phyloP scores from a whole-genome alignment of 2,888 invertebrate genomes.

The Ectemnius continuus region DNA sequence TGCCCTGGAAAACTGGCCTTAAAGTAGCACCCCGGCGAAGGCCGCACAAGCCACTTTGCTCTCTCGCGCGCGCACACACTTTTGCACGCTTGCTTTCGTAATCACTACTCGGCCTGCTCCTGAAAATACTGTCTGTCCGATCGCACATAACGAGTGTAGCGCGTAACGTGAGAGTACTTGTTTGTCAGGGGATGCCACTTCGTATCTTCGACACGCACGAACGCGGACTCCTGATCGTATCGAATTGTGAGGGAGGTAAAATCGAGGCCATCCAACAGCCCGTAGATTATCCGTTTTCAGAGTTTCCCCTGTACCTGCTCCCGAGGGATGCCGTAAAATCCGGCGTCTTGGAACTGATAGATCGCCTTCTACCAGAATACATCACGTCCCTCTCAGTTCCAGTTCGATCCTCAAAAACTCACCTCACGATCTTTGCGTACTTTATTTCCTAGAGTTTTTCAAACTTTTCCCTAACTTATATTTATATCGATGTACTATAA shows the following conservation, averaged over 20 bases:
- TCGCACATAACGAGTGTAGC: no score
- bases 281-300: conserved; percentile 38
- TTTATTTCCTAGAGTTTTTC: conserved; percentile 2
- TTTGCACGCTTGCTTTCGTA: no score
- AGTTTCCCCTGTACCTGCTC: conserved; percentile 38
- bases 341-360: conserved; percentile 43
- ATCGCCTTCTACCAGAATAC: conserved; percentile 35
- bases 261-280: conserved; percentile 28
- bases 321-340: conserved; percentile 28
- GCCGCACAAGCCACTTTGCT: no score
- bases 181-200: conserved; percentile 25
- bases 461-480: no score
- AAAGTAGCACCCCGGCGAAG: no score
- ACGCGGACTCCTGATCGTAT: conserved; percentile 44
- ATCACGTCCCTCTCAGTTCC: conserved; percentile 17
- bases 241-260: conserved; percentile 40
- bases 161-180: neutral
- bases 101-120: no score
- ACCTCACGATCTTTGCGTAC: conserved; percentile 34
- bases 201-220: conserved; percentile 23
- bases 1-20: no score
- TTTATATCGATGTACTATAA: neutral
- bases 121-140: no score
- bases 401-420: conserved; percentile 25
- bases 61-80: no score